A percentile compares a stretch with the other conserved stretches of the same genome.
These are phyloP conservation scores for Antrozous pallidus DNA, from an alignment of 2,797 vertebrate species.

Conservation along the genomic window DNA sequence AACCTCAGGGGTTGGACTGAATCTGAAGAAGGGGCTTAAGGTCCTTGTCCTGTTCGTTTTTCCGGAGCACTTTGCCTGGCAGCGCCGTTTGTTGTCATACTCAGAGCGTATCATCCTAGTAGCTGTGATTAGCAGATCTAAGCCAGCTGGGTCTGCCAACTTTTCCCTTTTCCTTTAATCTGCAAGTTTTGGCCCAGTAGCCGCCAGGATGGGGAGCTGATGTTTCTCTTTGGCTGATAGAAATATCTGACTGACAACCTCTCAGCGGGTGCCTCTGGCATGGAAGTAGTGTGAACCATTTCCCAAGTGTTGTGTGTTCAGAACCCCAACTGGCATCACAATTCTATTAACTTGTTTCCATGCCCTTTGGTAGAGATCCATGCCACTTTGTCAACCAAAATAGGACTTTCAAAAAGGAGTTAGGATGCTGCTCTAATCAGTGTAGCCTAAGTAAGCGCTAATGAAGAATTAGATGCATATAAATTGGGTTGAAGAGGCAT, in stretches of 20 bases:
- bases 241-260: slow-evolving; percentile 33
- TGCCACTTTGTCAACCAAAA: slow-evolving; percentile 11
- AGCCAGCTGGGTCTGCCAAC: background rate
- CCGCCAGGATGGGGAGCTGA: background rate
- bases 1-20: background rate
- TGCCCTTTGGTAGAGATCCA: background rate
- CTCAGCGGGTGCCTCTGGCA: background rate
- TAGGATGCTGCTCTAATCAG: background rate
- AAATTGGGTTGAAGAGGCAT: slow-evolving; percentile 12
- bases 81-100: background rate
- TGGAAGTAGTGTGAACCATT: background rate
- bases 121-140: background rate
- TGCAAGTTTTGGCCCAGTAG: background rate
- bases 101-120: background rate
- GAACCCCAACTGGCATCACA: slow-evolving; percentile 1
- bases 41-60: background rate
- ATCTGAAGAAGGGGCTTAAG: background rate
- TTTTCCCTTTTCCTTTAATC: background rate
- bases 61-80: background rate
- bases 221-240: background rate
- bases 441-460: background rate
- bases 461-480: background rate
- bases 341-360: background rate
- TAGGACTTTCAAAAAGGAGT: slow-evolving; percentile 31
- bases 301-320: slow-evolving; percentile 11